phyloP scores from a whole-genome alignment of 2,797 vertebrate species.

The Spatula clypeata region DNA sequence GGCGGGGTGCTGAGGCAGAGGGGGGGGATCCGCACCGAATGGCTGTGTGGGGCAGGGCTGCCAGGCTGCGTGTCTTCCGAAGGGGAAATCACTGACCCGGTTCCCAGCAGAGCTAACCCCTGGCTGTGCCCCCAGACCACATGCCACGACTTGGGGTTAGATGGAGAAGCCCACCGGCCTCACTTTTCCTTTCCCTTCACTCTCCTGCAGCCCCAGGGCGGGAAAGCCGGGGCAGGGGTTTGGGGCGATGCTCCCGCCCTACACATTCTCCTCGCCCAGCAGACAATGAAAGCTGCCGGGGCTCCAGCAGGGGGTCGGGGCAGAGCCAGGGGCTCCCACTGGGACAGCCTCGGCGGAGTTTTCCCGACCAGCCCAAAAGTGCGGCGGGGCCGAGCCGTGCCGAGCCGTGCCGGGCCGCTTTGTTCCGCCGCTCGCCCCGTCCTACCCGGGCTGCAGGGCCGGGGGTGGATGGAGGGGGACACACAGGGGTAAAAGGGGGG shows the following conservation, averaged over 20 bases:
- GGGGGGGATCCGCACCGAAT: not conserved
- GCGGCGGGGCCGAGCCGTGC: not conserved
- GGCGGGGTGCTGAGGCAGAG: not conserved
- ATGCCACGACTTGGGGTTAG: not conserved
- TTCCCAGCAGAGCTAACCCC: not conserved
- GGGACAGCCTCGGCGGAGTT: constrained; percentile 4
- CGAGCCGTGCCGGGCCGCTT: not conserved
- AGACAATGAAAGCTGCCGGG: constrained; percentile 26
- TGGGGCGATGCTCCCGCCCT: not conserved
- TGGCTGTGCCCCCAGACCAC: not conserved
- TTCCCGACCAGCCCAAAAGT: not conserved
- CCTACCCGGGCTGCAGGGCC: not conserved
- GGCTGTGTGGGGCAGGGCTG: not conserved
- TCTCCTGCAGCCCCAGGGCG: not conserved
- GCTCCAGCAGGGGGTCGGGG: not conserved
- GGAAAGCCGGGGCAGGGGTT: not conserved
- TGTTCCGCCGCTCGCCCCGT: not conserved
- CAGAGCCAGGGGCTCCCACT: not conserved
- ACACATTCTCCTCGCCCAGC: not conserved
- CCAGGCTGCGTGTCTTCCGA: not conserved
- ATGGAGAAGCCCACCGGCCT: not conserved
- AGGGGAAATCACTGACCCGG: not conserved
- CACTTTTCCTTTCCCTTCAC: not conserved
- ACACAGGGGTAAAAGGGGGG: no score
- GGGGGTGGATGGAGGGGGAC: not conserved